These are phyloP conservation scores for Nephrocerus scutellatus DNA, from an alignment of 2,888 invertebrate genomes.

Conservation along the genomic window DNA sequence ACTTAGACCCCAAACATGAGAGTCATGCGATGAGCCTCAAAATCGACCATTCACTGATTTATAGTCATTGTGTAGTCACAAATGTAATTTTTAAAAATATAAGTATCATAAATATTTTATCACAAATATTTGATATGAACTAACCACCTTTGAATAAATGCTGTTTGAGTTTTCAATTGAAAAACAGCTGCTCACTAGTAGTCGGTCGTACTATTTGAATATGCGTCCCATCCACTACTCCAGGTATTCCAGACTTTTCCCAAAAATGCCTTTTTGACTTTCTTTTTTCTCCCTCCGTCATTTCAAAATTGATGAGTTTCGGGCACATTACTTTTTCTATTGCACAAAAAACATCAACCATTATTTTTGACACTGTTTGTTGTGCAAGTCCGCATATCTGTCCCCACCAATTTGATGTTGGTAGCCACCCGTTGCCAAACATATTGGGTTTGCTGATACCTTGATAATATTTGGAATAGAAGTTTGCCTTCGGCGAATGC, in stretches of 20 bases:
- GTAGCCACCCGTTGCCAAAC: background rate
- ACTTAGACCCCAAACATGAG: no score
- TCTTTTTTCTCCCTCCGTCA: no score
- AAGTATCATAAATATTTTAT: background rate
- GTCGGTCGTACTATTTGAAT: no score
- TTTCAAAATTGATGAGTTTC: background rate
- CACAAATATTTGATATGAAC: background rate
- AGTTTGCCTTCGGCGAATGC: background rate
- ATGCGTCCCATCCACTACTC: background rate
- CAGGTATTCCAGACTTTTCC: no score
- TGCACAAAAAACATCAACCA: no score
- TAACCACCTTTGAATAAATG: conserved; percentile 11
- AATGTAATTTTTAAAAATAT: no score
- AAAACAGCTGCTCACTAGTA: no score
- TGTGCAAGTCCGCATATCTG: background rate
- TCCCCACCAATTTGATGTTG: background rate
- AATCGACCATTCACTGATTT: conserved; percentile 8
- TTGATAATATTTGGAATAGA: background rate
- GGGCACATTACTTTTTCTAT: background rate
- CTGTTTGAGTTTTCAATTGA: no score
- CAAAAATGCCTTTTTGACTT: no score
- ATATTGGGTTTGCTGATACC: background rate
- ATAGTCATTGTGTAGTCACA: conserved; percentile 9
- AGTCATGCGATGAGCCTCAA: conserved; percentile 12
- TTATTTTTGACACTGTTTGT: no score